phyloP scores from a whole-genome alignment of 2,888 invertebrate genomes.

The Spodoptera exigua region DNA sequence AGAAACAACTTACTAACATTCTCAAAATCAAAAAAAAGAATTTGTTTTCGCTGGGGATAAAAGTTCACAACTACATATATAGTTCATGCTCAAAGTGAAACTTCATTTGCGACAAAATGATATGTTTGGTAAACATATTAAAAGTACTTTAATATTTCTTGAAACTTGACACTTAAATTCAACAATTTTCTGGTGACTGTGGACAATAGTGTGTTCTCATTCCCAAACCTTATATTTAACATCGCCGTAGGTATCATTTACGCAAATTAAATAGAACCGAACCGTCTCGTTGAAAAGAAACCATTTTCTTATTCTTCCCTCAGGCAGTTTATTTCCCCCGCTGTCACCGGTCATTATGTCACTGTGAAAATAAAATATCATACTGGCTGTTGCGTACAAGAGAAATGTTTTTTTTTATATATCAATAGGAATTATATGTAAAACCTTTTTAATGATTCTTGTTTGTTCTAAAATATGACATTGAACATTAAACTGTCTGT shows the following conservation, averaged over 20 bases:
- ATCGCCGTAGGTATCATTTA: conserved; percentile 67
- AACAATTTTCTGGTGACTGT: conserved; percentile 8
- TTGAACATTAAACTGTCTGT: no score
- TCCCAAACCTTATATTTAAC: conserved; percentile 59
- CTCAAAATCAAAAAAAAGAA: background rate
- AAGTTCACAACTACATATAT: background rate
- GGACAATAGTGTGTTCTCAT: conserved; percentile 34
- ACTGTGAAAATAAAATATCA: conserved; percentile 70
- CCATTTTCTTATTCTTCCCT: conserved; percentile 75
- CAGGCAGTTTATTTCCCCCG: conserved; percentile 75
- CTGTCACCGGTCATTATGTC: conserved; percentile 81
- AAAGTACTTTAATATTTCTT: conserved; percentile 18
- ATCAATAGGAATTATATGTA: conserved; percentile 47
- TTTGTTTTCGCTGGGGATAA: background rate
- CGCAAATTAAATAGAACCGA: conserved; percentile 75
- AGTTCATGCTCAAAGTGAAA: background rate
- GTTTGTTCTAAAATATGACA: conserved; percentile 1
- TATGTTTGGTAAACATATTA: conserved; percentile 1
- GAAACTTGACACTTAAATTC: background rate
- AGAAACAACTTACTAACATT: background rate
- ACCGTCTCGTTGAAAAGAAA: conserved; percentile 70
- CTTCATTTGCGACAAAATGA: conserved; percentile 3
- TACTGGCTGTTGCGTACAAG: conserved; percentile 53
- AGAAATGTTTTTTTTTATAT: conserved; percentile 51
- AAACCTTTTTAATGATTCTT: conserved; percentile 45